These are phyloP conservation scores for Apteryx owenii DNA, from an alignment of 2,113 vertebrate species.

Conservation along the genomic window DNA sequence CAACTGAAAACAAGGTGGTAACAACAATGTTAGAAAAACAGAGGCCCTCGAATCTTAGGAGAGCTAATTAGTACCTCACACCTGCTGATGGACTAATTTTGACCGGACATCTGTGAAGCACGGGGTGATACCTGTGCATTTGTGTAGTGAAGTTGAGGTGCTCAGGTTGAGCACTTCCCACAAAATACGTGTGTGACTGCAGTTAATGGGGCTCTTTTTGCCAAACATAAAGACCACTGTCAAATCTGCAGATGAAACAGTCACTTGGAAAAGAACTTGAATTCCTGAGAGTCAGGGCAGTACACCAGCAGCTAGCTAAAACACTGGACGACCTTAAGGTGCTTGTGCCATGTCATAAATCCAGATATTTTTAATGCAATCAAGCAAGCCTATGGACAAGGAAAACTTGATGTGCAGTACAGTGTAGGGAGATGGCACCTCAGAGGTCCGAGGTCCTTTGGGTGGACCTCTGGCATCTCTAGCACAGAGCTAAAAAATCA, in stretches of 20 bases:
- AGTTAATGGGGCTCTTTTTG: neutral
- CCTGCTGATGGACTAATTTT: neutral
- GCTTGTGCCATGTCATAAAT: neutral
- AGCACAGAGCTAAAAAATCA: neutral
- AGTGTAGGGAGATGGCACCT: neutral
- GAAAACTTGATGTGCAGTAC: neutral
- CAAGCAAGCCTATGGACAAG: neutral
- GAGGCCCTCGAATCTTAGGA: neutral
- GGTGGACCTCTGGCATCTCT: neutral
- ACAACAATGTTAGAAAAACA: neutral
- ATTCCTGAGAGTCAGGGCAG: neutral
- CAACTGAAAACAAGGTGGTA: neutral
- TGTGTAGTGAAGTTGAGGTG: neutral
- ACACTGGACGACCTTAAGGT: neutral
- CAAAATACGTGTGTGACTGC: accelerated
- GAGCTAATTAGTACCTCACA: conserved; percentile 18
- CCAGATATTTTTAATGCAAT: neutral
- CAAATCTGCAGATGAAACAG: neutral
- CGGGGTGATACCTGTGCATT: accelerated
- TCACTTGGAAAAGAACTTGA: neutral
- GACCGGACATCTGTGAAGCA: neutral
- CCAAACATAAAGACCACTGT: neutral
- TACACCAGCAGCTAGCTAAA: neutral
- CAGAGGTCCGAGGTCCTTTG: neutral
- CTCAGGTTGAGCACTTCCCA: neutral